A percentile compares a stretch with the other conserved stretches of the same genome.
Evolutionary conservation across 2,888 invertebrate species (phyloP).

Genomic region (Nipponacmea schrenckii): DNA sequence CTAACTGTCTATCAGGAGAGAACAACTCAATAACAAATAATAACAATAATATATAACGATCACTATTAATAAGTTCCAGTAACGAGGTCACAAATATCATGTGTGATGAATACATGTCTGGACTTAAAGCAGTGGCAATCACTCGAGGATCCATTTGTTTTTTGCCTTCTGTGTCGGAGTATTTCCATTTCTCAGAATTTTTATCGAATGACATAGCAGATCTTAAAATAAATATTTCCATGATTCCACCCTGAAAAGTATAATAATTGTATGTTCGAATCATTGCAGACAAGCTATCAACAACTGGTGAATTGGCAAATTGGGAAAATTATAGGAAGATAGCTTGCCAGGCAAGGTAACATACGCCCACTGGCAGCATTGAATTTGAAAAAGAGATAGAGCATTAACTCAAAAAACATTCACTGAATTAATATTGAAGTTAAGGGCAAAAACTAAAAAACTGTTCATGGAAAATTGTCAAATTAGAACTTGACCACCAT

Average conservation of each 20-base stretch:
- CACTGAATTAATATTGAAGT: too few species aligned
- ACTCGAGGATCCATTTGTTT: constrained; percentile 43
- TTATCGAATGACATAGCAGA: constrained; percentile 68
- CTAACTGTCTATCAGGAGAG: constrained; percentile 66
- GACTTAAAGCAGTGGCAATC: constrained; percentile 46
- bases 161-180: constrained; percentile 29
- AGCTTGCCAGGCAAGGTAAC: too few species aligned
- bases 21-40: constrained; percentile 68
- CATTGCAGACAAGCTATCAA: background rate
- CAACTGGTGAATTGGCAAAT: too few species aligned
- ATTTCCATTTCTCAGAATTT: constrained; percentile 45
- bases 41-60: constrained; percentile 66
- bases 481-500: too few species aligned
- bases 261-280: background rate
- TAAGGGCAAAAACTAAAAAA: too few species aligned
- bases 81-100: constrained; percentile 67
- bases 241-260: constrained; percentile 61
- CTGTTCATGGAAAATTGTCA: too few species aligned
- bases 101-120: constrained; percentile 66
- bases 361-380: too few species aligned
- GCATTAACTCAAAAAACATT: too few species aligned
- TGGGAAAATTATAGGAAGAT: too few species aligned
- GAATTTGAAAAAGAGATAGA: too few species aligned
- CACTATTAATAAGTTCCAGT: constrained; percentile 65
- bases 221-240: constrained; percentile 69